Evolutionary conservation across 2,888 invertebrate species (phyloP), one percentile per base, ranked within the genome.

Genomic region (Troides helena): DNA sequence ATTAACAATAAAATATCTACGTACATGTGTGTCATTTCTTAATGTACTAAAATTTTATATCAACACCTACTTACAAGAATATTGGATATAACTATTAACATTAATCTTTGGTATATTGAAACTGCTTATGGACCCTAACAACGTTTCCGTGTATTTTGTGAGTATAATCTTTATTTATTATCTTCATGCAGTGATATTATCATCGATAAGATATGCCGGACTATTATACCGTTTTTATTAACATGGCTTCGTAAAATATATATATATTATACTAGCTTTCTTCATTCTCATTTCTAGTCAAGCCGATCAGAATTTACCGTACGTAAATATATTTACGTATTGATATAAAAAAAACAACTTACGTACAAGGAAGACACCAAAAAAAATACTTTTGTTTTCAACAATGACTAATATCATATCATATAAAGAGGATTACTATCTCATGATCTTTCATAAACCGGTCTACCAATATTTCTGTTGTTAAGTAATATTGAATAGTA

Each of bases 121-220:
- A 57, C 21, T 57, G 65, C 36, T 60, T n/a, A 43, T 17, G 10
- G 59, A 60, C 36, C 25, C 59, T 66, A 66, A 66, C 36, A 66
- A 66, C 36, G 50, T 60, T 66, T 61, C 46, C 60, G 25, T 66
- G 66, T 60, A 50, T 60, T 50, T 58, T 43, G 60, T 66, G 53
- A n/a, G 60, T 30, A 60, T 66, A 66, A 66, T 61, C 53, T 66
- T 53, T 66, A 60, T 61, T 60, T 66, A 60, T 60, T 61, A 50
- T 53, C 36, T 12, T 21, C 25, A 30, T 60, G 36, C 60, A 53
- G 59, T 25, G 50, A 66, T 36, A 60, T 66, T 50, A 66, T 53
- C 53, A 66, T 50, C 66, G 50, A 66, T 50, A 66, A 60, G 66
- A 66, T 66, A 60, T 30, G 25, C 5, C 2, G 18, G 3, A 14